Base-by-base conservation (phyloP, 2,113 vertebrate genomes). In the Etheostoma spectabile region DNA sequence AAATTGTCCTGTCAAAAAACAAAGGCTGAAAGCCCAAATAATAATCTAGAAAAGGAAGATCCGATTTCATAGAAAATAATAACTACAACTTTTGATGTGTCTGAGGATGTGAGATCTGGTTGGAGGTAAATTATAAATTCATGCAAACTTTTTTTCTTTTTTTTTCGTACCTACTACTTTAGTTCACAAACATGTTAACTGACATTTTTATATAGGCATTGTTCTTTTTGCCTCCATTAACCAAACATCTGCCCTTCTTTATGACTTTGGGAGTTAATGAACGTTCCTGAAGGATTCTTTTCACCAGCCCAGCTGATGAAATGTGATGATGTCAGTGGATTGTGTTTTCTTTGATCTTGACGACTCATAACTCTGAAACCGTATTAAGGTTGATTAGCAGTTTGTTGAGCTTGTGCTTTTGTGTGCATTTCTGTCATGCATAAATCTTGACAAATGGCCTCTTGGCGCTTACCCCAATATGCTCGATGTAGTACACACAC, bases 351-450 rank as follows among this genome's bases (percentile, higher is more conserved):
- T 77, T 84, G 77, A 85, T 84, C 87, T 86, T 82, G 79, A 88
- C 48, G 22, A 85, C 53, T 86, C 84, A 87, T 85, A 89, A 88
- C 75, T 80, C 52, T 49, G 19, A 83, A 89, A 88, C 76, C 82
- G 60, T 77, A 87, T 87, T 79, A 89, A 27, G 74, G 79, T 24
- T 85, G 91, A 92, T 89, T 85, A 89, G 84, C 77, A 79, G 77
- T 92, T 88, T 64, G 71, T 86, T 51, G 71, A 86, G 86, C 83
- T 80, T 5, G 1, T 89, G 86, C 86, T 84, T 89, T 84, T 89
- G 83, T 87, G 73, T 86, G 87, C 85, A 82, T 74, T 89, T 90
- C 83, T 90, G 88, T 84, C 84, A 80, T 21, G 49, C 82, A 75
- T 75, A 88, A 86, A 89, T 85, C 74, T 84, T 80, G 86, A 91